Conservation (phyloP, 2,888 invertebrate species). For the Mesorhabditis sp. region DNA sequence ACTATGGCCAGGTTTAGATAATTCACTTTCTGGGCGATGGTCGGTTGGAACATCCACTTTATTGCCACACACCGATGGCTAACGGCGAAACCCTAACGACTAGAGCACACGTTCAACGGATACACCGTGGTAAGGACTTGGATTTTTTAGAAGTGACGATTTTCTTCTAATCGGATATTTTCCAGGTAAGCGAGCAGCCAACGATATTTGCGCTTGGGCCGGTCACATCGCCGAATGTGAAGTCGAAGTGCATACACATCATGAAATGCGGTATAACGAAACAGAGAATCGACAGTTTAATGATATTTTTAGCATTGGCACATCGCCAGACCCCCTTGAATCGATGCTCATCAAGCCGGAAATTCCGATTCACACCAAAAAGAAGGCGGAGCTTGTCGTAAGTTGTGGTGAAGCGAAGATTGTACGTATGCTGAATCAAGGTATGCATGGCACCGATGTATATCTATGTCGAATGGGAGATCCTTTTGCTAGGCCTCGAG, state of each 20-base stretch:
- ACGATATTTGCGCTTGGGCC: conserved; percentile 54
- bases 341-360: conserved; percentile 31
- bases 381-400: conserved; percentile 20
- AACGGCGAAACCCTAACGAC: conserved; percentile 29
- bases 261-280: conserved; percentile 25
- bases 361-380: conserved; percentile 25
- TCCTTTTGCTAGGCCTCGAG: conserved; percentile 50
- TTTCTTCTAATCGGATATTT: background rate
- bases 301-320: conserved; percentile 32
- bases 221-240: conserved; percentile 55
- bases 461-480: conserved; percentile 57
- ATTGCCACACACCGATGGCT: conserved; percentile 35
- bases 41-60: conserved; percentile 45
- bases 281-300: background rate
- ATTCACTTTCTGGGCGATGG: conserved; percentile 53
- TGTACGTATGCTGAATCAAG: background rate
- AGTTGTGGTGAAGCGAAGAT: background rate
- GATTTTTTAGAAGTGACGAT: background rate
- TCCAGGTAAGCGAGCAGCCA: conserved; percentile 45
- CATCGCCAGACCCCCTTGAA: conserved; percentile 33
- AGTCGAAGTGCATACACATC: conserved; percentile 34
- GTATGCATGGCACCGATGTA: conserved; percentile 57
- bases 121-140: conserved; percentile 17
- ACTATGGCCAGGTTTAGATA: conserved; percentile 21
- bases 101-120: conserved; percentile 32